These are phyloP conservation scores for Carassius carassius DNA, from an alignment of 2,113 vertebrate genomes.

Conservation along the genomic window DNA sequence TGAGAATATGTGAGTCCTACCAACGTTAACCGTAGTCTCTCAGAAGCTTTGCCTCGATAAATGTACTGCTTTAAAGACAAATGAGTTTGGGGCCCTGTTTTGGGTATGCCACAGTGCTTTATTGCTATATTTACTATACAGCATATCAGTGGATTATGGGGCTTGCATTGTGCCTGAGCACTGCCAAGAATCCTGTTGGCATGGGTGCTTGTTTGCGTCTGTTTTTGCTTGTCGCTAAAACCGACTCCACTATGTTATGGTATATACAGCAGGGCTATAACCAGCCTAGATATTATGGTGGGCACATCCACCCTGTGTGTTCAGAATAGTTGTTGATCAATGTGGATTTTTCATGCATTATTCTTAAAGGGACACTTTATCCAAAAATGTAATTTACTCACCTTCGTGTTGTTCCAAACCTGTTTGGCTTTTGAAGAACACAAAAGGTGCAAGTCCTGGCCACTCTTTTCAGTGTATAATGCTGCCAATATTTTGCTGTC, in stretches of 20 bases:
- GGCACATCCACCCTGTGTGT: not conserved
- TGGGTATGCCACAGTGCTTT: conserved; percentile 48
- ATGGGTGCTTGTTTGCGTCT: conserved; percentile 41
- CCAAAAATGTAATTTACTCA: not conserved
- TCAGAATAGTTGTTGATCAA: not conserved
- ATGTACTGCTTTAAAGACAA: conserved; percentile 46
- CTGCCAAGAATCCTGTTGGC: conserved; percentile 49
- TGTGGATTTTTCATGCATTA: not conserved
- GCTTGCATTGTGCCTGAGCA: not conserved
- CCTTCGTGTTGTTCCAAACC: not conserved
- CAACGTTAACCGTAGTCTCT: conserved; percentile 45
- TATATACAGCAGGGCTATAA: not conserved
- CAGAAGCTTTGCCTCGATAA: conserved; percentile 42
- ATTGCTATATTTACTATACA: conserved; percentile 47
- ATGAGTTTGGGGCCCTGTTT: conserved; percentile 48
- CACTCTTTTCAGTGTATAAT: too few species aligned
- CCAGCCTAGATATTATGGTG: not conserved
- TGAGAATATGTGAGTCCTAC: not conserved
- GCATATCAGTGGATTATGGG: conserved; percentile 51
- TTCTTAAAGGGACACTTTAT: conserved; percentile 1
- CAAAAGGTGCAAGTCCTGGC: too few species aligned
- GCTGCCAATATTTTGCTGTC: too few species aligned
- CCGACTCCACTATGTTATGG: not conserved
- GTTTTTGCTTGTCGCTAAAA: conserved; percentile 39
- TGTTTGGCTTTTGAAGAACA: not conserved